Percentiles rank a stretch among this genome's conserved stretches.
Conservation (phyloP, 2,797 vertebrate species). For the Ctenopoma kingsleyae region DNA sequence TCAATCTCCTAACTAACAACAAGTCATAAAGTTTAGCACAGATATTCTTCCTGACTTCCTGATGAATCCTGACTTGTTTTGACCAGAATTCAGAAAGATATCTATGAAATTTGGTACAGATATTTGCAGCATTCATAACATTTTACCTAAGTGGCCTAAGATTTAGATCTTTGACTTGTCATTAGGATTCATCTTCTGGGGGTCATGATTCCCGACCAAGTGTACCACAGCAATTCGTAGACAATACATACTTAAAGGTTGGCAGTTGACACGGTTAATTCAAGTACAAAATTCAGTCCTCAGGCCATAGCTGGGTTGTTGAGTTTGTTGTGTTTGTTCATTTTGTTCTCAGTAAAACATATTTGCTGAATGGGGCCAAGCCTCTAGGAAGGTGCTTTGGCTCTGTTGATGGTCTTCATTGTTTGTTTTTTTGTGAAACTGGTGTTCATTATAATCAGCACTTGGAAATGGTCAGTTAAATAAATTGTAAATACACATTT, state of each 20-base stretch:
- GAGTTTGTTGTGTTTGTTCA: not conserved
- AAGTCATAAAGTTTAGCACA: too few relatives aligned
- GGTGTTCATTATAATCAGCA: not conserved
- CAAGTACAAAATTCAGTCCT: not conserved
- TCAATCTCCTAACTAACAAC: too few relatives aligned
- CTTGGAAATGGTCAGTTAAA: constrained; percentile 3
- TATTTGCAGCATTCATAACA: not conserved
- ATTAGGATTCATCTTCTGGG: not conserved
- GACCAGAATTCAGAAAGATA: not conserved
- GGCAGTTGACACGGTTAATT: not conserved
- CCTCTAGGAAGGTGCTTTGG: too few relatives aligned
- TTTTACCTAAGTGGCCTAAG: not conserved
- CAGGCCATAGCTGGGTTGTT: not conserved
- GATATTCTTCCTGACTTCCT: too few relatives aligned
- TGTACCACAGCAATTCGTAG: too few relatives aligned
- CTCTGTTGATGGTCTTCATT: too few relatives aligned
- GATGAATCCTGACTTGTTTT: too few relatives aligned
- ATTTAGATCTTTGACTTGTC: not conserved
- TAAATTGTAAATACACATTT: not conserved
- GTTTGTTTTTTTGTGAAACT: too few relatives aligned
- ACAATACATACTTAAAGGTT: too few relatives aligned
- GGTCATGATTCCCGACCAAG: too few relatives aligned
- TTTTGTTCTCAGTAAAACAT: not conserved
- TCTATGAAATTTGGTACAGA: too few relatives aligned
- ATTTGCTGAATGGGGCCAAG: not conserved